phyloP scores from a whole-genome alignment of 2,797 vertebrate genomes.

The Buceros bicornis region DNA sequence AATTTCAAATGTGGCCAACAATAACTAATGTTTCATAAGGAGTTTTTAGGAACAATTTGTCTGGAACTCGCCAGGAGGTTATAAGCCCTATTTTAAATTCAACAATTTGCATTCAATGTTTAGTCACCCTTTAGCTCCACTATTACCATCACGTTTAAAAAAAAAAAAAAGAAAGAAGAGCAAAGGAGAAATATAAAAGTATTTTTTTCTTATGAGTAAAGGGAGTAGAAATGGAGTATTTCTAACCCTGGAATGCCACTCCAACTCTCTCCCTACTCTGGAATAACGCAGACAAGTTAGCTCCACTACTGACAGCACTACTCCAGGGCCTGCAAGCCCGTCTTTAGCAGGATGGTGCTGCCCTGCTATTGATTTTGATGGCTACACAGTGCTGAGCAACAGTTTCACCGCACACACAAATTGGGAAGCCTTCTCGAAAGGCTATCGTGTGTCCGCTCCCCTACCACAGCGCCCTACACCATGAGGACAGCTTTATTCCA shows the following conservation, averaged over 20 bases:
- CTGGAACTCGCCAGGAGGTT: neutral
- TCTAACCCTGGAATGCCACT: neutral
- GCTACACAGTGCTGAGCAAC: neutral
- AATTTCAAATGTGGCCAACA: neutral
- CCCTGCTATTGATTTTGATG: neutral
- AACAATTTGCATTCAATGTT: neutral
- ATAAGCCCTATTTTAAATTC: constrained; percentile 6
- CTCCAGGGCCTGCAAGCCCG: neutral
- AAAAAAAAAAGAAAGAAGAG: neutral
- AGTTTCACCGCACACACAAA: neutral
- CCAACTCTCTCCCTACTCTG: neutral
- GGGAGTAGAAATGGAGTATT: neutral
- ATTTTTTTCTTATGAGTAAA: neutral
- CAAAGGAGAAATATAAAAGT: neutral
- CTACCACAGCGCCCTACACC: neutral
- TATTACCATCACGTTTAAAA: neutral
- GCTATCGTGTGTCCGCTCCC: no score
- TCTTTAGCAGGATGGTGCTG: neutral
- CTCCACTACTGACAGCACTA: neutral
- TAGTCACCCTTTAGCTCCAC: neutral
- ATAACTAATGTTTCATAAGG: neutral
- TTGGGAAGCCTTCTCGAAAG: neutral
- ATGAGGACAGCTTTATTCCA: rapidly evolving
- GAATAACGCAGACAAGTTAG: neutral
- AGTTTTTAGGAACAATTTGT: neutral